Evolutionary conservation across 2,888 invertebrate species (phyloP).

Genomic region (Drosophila siamana): DNA sequence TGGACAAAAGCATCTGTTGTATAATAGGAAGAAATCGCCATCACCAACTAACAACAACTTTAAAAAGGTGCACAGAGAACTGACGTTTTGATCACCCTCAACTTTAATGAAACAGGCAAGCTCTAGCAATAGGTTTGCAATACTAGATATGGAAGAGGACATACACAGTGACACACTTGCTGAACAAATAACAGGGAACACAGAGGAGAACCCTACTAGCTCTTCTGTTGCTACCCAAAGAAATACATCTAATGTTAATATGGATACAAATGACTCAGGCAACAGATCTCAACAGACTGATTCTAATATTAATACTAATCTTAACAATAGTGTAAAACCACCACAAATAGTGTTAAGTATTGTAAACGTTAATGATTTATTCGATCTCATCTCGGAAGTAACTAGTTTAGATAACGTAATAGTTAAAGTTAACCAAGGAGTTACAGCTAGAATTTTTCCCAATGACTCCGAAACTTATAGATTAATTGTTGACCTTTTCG

Average conservation of each 20-base stretch:
- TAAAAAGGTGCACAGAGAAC: background rate
- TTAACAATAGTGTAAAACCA: background rate
- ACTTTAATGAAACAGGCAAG: background rate
- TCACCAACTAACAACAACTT: background rate
- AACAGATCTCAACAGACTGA: background rate
- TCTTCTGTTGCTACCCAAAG: no score
- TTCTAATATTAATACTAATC: no score
- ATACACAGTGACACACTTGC: no score
- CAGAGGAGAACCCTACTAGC: no score
- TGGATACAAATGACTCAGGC: background rate
- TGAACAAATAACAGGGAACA: no score
- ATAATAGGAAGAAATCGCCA: background rate
- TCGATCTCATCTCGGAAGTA: conserved; percentile 10
- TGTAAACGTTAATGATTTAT: conserved; percentile 11
- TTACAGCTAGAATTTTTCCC: conserved; percentile 4
- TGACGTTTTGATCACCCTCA: background rate
- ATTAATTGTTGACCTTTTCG: no score
- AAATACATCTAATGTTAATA: no score
- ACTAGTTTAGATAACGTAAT: conserved; percentile 2
- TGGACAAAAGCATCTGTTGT: background rate
- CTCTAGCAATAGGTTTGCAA: background rate
- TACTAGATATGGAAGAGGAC: background rate
- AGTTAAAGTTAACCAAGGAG: conserved; percentile 12
- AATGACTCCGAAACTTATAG: no score
- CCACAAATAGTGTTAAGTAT: conserved; percentile 16